phyloP scores from a whole-genome alignment of 2,888 invertebrate genomes.

The Choreutis nemorana region DNA sequence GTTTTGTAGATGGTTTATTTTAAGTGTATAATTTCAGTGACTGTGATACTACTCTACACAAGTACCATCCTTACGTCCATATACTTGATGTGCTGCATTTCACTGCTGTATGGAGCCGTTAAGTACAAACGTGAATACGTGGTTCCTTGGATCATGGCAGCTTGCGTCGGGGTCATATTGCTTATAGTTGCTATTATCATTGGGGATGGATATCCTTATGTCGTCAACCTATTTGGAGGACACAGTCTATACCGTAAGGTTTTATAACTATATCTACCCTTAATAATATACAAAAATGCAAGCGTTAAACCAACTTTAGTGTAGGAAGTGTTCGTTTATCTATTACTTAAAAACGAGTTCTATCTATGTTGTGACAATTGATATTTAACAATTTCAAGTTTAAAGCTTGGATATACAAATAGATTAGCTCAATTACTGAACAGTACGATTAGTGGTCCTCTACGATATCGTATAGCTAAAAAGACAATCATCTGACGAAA shows the following conservation, averaged over 20 bases:
- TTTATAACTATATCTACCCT: neutral
- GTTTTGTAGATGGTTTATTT: slow-evolving; percentile 2
- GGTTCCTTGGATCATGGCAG: slow-evolving; percentile 52
- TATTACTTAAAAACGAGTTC: too few relatives aligned
- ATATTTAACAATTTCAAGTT: too few relatives aligned
- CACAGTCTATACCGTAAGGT: slow-evolving; percentile 54
- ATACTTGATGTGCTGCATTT: slow-evolving; percentile 55
- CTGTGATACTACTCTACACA: slow-evolving; percentile 52
- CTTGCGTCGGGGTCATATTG: slow-evolving; percentile 40
- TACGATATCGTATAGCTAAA: too few relatives aligned
- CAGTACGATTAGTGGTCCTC: too few relatives aligned
- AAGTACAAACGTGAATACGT: slow-evolving; percentile 53
- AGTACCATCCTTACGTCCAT: slow-evolving; percentile 50
- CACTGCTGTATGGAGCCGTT: slow-evolving; percentile 53
- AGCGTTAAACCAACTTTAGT: too few relatives aligned
- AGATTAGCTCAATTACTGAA: too few relatives aligned
- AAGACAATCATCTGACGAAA: too few relatives aligned
- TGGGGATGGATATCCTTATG: slow-evolving; percentile 43
- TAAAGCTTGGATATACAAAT: too few relatives aligned
- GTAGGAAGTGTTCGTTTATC: too few relatives aligned
- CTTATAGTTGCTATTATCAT: slow-evolving; percentile 34
- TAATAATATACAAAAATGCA: neutral
- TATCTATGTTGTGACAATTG: too few relatives aligned
- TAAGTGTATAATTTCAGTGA: slow-evolving; percentile 32
- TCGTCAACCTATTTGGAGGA: slow-evolving; percentile 49